phyloP scores from a whole-genome alignment of 35 echinoderm and acorn worm genomes.

The Holothuria glaberrima region DNA sequence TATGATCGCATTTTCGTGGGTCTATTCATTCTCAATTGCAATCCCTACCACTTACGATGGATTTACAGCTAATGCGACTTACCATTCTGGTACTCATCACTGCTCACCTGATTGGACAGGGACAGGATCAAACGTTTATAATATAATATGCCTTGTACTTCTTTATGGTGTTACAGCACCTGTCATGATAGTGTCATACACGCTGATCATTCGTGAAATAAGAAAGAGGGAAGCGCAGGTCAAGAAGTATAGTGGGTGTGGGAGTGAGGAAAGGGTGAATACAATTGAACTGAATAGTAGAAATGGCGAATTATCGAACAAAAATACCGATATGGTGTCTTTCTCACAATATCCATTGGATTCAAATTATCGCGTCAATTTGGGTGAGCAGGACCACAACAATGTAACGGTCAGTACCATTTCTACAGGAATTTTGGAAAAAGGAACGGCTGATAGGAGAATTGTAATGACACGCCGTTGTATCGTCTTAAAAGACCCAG shows the following conservation, averaged over 20 bases:
- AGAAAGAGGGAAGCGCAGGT: slow-evolving; percentile 15
- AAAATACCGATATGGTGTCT: not conserved
- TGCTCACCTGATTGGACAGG: slow-evolving; percentile 39
- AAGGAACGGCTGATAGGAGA: too few species aligned
- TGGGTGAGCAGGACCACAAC: too few species aligned
- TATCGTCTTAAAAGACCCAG: too few species aligned
- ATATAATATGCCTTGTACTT: slow-evolving; percentile 20
- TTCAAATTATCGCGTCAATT: too few species aligned
- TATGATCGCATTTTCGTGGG: slow-evolving; percentile 25
- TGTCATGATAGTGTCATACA: slow-evolving; percentile 30
- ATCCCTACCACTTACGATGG: not conserved
- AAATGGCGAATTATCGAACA: not conserved
- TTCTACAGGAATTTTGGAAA: too few species aligned
- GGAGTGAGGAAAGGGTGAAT: not conserved
- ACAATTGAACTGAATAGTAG: not conserved
- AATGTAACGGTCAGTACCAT: too few species aligned
- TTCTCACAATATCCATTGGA: too few species aligned
- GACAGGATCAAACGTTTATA: not conserved
- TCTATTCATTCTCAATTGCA: slow-evolving; percentile 17
- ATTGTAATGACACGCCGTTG: too few species aligned
- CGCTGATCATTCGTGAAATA: slow-evolving; percentile 40
- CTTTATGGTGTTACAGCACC: slow-evolving; percentile 39
- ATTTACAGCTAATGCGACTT: not conserved
- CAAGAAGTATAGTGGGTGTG: not conserved
- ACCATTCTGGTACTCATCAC: slow-evolving; percentile 27